Conservation (phyloP, 2,797 vertebrate species). For the Bovichtus diacanthus region DNA sequence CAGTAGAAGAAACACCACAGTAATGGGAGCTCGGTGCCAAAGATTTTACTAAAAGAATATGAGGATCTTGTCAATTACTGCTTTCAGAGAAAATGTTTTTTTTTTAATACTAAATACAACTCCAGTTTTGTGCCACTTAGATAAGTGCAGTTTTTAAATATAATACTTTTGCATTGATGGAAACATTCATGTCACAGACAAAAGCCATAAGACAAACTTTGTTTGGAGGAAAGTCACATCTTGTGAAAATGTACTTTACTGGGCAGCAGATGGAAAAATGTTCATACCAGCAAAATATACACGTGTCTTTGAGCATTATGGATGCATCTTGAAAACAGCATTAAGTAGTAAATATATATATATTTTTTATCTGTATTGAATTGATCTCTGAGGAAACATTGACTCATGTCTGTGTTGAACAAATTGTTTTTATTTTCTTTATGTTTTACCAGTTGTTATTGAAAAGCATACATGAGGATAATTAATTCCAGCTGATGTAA, state of each 20-base stretch:
- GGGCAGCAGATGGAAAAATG: not conserved
- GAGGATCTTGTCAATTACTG: not conserved
- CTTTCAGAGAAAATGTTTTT: not conserved
- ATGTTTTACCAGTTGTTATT: not conserved
- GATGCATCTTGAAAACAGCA: not conserved
- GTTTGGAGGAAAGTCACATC: not conserved
- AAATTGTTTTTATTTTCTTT: not conserved
- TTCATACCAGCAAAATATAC: not conserved
- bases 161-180: not conserved
- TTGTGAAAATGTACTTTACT: slow-evolving; percentile 6
- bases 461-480: not conserved
- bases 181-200: slow-evolving; percentile 8
- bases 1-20: slow-evolving; percentile 3
- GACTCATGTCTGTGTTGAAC: not conserved
- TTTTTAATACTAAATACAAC: not conserved
- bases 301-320: slow-evolving; percentile 10
- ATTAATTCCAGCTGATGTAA: not conserved
- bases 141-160: not conserved
- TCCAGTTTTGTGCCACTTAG: not conserved
- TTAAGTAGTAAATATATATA: too few species aligned
- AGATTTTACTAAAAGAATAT: not conserved
- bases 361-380: not conserved
- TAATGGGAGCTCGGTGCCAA: not conserved
- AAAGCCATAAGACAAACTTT: slow-evolving; percentile 26
- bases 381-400: slow-evolving; percentile 10